Conservation (phyloP, 1,140 invertebrate species). For the Tetraneura akinire region DNA sequence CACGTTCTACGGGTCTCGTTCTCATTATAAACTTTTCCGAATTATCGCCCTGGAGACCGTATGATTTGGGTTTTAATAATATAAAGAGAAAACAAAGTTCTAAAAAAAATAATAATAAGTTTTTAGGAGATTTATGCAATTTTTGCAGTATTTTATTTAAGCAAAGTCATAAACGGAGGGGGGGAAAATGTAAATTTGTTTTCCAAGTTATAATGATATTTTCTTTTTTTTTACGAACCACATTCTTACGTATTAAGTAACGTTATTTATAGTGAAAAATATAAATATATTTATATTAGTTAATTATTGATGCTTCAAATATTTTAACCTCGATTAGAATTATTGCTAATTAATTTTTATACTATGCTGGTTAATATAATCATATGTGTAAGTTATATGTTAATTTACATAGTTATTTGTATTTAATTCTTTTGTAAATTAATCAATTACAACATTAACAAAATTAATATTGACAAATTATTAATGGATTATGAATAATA, state of each 20-base stretch:
- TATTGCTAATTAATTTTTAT: too few species aligned
- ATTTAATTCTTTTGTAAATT: too few species aligned
- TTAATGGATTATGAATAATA: too few species aligned
- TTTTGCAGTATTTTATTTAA: slow-evolving; percentile 5
- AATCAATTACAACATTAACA: too few species aligned
- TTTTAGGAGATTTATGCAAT: slow-evolving; percentile 39
- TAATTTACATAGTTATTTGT: too few species aligned
- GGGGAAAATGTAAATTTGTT: slow-evolving; percentile 4
- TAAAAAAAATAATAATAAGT: slow-evolving; percentile 33
- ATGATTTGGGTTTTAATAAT: slow-evolving; percentile 44
- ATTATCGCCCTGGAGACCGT: slow-evolving; percentile 45
- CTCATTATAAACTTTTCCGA: slow-evolving; percentile 49
- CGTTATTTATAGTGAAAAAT: too few species aligned
- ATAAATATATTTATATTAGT: too few species aligned
- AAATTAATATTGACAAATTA: too few species aligned
- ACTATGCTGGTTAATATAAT: too few species aligned
- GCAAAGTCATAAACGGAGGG: neutral
- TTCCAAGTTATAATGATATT: neutral
- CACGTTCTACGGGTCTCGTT: slow-evolving; percentile 31
- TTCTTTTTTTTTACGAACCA: neutral
- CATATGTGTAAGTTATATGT: too few species aligned
- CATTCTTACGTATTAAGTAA: neutral
- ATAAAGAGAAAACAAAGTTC: slow-evolving; percentile 31
- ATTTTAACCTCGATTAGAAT: too few species aligned
- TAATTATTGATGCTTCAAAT: too few species aligned